These are phyloP conservation scores for Coptodon bakossiorum DNA, from an alignment of 2,113 vertebrate species.

Conservation along the genomic window DNA sequence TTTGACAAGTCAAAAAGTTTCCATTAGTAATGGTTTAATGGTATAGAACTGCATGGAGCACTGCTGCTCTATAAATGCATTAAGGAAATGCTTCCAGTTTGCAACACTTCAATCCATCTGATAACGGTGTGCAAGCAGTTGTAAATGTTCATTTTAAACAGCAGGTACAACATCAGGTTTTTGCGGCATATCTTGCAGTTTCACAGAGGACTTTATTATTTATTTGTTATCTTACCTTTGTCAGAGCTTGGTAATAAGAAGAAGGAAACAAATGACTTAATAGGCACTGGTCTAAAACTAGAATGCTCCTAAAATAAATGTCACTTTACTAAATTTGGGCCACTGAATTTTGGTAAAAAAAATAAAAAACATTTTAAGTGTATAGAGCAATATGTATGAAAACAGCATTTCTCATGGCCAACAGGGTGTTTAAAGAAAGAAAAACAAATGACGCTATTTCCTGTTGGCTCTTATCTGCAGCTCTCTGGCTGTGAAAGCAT, in stretches of 20 bases:
- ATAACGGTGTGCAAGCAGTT: neutral
- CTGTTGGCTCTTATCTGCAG: neutral
- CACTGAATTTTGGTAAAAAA: neutral
- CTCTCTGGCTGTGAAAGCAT: neutral
- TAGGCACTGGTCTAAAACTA: neutral
- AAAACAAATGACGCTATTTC: constrained; percentile 9
- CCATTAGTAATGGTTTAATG: neutral
- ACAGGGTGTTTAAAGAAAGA: neutral
- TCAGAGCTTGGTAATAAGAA: neutral
- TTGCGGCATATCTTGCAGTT: neutral
- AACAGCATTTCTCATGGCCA: neutral
- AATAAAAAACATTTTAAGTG: neutral
- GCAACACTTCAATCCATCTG: neutral
- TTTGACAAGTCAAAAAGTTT: neutral
- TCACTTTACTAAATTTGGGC: neutral
- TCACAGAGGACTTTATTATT: neutral
- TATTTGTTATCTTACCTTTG: neutral
- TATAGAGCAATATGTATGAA: neutral
- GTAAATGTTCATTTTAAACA: neutral
- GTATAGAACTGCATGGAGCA: neutral
- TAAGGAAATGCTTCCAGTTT: neutral
- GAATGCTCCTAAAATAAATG: neutral
- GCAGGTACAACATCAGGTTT: neutral
- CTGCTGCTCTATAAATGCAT: neutral
- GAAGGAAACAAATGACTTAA: neutral